Conservation (phyloP, 2,797 vertebrate species). For the Gymnoscopelus braueri region DNA sequence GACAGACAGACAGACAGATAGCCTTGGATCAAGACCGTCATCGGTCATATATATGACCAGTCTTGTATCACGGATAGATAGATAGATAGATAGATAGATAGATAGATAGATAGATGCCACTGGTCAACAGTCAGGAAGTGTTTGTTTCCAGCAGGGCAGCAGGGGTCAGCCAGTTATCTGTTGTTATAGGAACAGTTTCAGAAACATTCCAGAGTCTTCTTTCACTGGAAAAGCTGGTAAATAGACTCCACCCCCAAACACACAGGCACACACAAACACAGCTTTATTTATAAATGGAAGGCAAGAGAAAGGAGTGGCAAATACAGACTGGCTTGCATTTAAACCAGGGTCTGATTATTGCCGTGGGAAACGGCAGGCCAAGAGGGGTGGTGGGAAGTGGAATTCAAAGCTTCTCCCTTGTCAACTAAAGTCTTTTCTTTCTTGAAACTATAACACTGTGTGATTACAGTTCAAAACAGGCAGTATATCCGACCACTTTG, state of each 20-base stretch:
- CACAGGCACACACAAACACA: constrained; percentile 28
- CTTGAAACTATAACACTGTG: not conserved
- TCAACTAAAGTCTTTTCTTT: not conserved
- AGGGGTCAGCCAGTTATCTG: constrained; percentile 59
- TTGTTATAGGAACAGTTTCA: constrained; percentile 66
- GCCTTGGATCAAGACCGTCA: no score
- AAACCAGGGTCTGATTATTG: constrained; percentile 10
- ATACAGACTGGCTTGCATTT: constrained; percentile 30
- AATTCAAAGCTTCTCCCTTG: not conserved
- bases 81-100: constrained; percentile 20
- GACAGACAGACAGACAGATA: constrained; percentile 30
- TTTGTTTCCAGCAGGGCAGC: constrained; percentile 54
- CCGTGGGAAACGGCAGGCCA: constrained; percentile 12
- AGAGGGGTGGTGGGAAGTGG: not conserved
- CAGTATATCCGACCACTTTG: not conserved
- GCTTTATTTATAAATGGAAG: not conserved
- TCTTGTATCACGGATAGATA: not conserved
- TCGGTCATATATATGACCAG: no score
- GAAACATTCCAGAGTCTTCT: constrained; percentile 58
- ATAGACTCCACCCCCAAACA: constrained; percentile 25
- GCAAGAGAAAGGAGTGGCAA: constrained; percentile 45
- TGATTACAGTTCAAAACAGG: not conserved
- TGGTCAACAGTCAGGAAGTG: constrained; percentile 68
- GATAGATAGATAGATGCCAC: constrained; percentile 19
- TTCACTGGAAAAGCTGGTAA: constrained; percentile 1